phyloP scores from a whole-genome alignment of 2,888 invertebrate genomes.

The Gastracanthus pulcherrimus region DNA sequence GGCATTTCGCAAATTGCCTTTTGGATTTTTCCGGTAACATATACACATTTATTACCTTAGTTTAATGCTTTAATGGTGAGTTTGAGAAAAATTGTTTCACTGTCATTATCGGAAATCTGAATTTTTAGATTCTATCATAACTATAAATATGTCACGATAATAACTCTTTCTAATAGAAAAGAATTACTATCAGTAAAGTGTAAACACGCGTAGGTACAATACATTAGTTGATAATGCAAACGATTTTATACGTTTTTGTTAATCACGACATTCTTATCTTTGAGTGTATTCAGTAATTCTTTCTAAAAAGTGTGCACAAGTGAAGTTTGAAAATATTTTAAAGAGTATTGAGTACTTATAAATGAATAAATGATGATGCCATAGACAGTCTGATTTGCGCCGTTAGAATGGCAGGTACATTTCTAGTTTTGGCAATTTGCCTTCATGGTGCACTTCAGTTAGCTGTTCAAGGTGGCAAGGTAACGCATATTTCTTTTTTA shows the following conservation, averaged over 20 bases:
- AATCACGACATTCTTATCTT: neutral
- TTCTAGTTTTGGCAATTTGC: conserved; percentile 8
- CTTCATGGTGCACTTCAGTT: neutral
- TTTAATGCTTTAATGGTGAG: no score
- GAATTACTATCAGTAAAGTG: no score
- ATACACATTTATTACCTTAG: no score
- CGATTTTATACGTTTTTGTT: neutral
- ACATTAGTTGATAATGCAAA: no score
- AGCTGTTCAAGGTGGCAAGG: neutral
- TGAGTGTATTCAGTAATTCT: neutral
- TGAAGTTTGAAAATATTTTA: neutral
- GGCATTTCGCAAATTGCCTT: no score
- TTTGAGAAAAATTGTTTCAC: no score
- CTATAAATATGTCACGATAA: no score
- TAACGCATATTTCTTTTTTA: neutral
- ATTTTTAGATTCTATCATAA: no score
- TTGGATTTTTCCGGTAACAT: no score
- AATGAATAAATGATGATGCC: neutral
- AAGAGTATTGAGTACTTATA: neutral
- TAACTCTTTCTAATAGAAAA: no score
- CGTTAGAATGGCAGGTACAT: neutral
- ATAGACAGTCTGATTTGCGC: neutral
- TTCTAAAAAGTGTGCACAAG: conserved; percentile 10
- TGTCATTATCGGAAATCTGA: no score
- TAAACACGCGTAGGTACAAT: no score